A percentile compares a stretch with the other conserved stretches of the same genome.
Evolutionary conservation across 2,113 vertebrate species (phyloP).

Genomic region (Nycticorax nycticorax): DNA sequence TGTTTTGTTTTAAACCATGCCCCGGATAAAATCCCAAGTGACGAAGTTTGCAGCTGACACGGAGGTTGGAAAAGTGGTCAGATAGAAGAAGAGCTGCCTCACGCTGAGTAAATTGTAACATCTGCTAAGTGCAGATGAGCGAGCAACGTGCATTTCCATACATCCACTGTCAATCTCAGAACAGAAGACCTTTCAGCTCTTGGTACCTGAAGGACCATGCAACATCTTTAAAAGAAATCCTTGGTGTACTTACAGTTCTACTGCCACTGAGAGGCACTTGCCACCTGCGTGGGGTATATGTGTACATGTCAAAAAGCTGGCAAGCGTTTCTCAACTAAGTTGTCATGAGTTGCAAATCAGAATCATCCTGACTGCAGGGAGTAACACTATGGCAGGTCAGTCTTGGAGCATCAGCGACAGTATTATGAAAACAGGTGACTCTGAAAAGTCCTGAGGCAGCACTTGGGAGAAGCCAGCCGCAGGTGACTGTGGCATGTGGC

Average conservation of each 20-base stretch:
- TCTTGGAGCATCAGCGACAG: background rate
- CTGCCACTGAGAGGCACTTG: background rate
- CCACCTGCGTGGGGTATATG: background rate
- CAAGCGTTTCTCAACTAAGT: background rate
- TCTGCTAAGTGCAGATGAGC: background rate
- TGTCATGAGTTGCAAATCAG: background rate
- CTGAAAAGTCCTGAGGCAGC: background rate
- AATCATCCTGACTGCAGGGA: accelerated
- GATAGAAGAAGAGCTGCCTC: background rate
- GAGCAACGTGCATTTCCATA: background rate
- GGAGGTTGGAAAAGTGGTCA: background rate
- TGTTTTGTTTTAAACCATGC: background rate
- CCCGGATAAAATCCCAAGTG: background rate
- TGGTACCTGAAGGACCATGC: background rate
- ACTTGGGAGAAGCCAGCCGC: background rate
- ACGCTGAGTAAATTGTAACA: background rate
- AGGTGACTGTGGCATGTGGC: background rate
- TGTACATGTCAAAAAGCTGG: background rate
- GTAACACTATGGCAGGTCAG: background rate
- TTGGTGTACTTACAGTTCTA: background rate
- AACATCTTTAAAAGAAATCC: background rate
- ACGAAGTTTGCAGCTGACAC: background rate
- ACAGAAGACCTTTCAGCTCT: background rate
- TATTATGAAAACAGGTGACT: background rate
- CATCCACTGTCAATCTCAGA: background rate